Conservation (phyloP, 2,888 invertebrate species). For the Drosophila multiciliata region DNA sequence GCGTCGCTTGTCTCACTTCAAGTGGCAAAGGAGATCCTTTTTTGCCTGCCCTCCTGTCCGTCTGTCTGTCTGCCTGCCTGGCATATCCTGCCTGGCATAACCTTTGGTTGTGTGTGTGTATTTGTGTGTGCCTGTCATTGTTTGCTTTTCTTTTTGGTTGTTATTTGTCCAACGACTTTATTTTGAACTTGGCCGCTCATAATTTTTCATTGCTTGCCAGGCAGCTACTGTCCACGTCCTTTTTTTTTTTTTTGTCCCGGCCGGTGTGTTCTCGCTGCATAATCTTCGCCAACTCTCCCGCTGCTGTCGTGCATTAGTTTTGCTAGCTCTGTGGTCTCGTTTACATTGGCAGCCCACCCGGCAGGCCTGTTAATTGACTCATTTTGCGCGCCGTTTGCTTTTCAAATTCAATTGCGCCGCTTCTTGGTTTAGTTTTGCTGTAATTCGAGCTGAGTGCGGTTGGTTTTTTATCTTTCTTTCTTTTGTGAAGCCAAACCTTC, state of each 20-base stretch:
- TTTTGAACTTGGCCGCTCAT: conserved; percentile 61
- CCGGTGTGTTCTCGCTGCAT: neutral
- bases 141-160: conserved; percentile 37
- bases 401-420: conserved; percentile 60
- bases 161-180: conserved; percentile 68
- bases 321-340: conserved; percentile 52
- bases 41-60: conserved; percentile 13
- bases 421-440: conserved; percentile 22
- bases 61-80: conserved; percentile 5
- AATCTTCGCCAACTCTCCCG: conserved; percentile 42
- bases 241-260: conserved; percentile 22
- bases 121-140: conserved; percentile 42
- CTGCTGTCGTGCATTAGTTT: conserved; percentile 61
- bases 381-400: conserved; percentile 73
- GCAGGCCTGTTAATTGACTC: conserved; percentile 65
- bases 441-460: conserved; percentile 48
- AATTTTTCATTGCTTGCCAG: conserved; percentile 18
- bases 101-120: conserved; percentile 3
- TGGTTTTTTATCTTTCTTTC: conserved; percentile 5
- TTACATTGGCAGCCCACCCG: conserved; percentile 9
- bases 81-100: conserved; percentile 7
- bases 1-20: conserved; percentile 64
- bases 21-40: conserved; percentile 60
- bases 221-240: conserved; percentile 1
- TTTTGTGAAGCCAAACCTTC: conserved; percentile 35